A percentile compares a stretch with the other conserved stretches of the same genome.
These are phyloP conservation scores for Poecilia velifera DNA, from an alignment of 2,797 vertebrate genomes.

Conservation along the genomic window DNA sequence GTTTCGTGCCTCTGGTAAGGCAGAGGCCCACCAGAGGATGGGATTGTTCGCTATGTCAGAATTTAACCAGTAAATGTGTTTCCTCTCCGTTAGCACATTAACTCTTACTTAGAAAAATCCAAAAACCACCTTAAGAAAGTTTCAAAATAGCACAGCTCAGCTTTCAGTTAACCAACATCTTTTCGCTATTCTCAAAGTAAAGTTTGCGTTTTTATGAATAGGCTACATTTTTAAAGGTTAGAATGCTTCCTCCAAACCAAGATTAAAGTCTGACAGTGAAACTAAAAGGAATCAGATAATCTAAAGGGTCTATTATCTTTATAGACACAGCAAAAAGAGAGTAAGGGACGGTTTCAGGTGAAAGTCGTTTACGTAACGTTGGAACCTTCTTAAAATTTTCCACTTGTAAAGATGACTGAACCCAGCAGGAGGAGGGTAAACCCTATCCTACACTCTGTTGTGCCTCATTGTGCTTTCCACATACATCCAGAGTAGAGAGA, in stretches of 20 bases:
- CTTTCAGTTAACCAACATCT: not conserved
- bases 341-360: not conserved
- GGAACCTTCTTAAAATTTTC: not conserved
- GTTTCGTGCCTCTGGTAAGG: too few relatives aligned
- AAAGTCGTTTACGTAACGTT: not conserved
- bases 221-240: not conserved
- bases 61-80: too few relatives aligned
- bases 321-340: not conserved
- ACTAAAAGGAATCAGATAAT: not conserved
- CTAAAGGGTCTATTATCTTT: not conserved
- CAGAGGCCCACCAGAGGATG: too few relatives aligned
- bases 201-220: not conserved
- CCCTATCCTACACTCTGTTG: not conserved
- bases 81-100: too few relatives aligned
- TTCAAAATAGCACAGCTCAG: not conserved
- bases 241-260: not conserved
- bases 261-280: not conserved
- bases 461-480: slow-evolving; percentile 1
- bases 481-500: slow-evolving; percentile 25
- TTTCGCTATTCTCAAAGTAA: not conserved
- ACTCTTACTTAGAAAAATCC: too few relatives aligned
- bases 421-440: not conserved
- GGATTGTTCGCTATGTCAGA: rapidly evolving
- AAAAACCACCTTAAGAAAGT: too few relatives aligned
- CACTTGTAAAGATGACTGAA: not conserved